Evolutionary conservation across 2,888 invertebrate species (phyloP).

Genomic region (Patella ulyssiponensis): DNA sequence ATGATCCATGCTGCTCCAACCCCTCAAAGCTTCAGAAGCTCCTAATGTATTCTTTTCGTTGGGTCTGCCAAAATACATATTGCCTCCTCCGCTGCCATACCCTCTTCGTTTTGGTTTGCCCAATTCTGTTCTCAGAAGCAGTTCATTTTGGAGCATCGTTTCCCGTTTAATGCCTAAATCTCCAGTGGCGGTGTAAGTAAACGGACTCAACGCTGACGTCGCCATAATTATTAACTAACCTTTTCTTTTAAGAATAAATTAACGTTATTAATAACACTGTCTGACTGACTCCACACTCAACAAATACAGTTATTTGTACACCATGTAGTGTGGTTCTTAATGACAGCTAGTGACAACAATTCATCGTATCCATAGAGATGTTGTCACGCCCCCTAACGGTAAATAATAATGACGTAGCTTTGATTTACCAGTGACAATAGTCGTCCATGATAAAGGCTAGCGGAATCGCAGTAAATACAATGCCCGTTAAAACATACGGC

Average conservation of each 20-base stretch:
- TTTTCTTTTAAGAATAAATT: not conserved
- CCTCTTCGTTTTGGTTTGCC: slow-evolving; percentile 64
- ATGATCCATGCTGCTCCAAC: slow-evolving; percentile 49
- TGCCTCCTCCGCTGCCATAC: slow-evolving; percentile 49
- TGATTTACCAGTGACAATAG: too few relatives aligned
- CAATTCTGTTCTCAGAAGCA: slow-evolving; percentile 66
- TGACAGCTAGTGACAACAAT: not conserved
- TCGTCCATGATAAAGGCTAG: too few relatives aligned
- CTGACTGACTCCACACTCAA: not conserved
- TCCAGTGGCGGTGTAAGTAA: slow-evolving; percentile 64
- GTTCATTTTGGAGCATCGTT: slow-evolving; percentile 69
- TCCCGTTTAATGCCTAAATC: slow-evolving; percentile 65
- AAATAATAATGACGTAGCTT: not conserved
- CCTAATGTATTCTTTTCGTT: slow-evolving; percentile 59
- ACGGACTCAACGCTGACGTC: slow-evolving; percentile 43
- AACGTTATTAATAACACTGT: too few relatives aligned
- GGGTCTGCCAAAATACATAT: slow-evolving; percentile 59
- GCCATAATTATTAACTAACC: slow-evolving; percentile 7
- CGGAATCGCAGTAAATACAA: too few relatives aligned
- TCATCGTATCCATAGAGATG: not conserved
- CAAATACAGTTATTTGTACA: not conserved
- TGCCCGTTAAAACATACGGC: too few relatives aligned
- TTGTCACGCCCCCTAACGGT: not conserved
- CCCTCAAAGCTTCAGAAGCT: slow-evolving; percentile 64
- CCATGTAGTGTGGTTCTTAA: not conserved